Percentiles rank a stretch among this genome's conserved stretches.
These are phyloP conservation scores for Cynopterus brachyotis DNA, from an alignment of 2,113 vertebrate species.

Conservation along the genomic window DNA sequence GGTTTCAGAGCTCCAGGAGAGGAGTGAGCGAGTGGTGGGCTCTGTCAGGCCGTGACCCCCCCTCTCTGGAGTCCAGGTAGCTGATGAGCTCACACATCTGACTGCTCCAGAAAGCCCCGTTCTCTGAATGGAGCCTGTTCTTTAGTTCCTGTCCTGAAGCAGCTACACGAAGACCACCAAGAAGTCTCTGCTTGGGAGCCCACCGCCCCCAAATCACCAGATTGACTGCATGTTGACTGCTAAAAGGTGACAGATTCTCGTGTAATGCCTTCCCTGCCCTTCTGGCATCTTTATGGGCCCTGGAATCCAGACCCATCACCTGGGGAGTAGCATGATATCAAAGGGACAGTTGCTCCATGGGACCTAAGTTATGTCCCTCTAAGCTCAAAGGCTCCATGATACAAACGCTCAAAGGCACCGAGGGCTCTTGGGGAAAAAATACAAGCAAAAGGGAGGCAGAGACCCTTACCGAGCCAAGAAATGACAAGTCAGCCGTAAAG, in stretches of 20 bases:
- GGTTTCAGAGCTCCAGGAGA: neutral
- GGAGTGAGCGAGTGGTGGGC: neutral
- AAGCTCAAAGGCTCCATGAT: neutral
- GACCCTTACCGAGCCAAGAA: slow-evolving; percentile 19
- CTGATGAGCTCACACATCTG: neutral
- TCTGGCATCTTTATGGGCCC: neutral
- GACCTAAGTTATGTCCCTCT: neutral
- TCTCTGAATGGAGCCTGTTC: neutral
- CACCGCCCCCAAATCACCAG: neutral
- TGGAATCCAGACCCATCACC: neutral
- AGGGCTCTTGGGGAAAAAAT: neutral
- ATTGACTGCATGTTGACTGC: neutral
- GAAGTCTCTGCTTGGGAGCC: neutral
- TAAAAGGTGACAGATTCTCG: neutral
- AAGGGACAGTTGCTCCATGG: neutral
- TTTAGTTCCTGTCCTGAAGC: neutral
- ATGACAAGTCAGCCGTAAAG: slow-evolving; percentile 77
- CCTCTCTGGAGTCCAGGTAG: neutral
- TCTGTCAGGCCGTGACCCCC: neutral
- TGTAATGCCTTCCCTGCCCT: neutral
- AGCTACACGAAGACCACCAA: neutral
- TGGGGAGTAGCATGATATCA: neutral
- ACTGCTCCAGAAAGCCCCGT: neutral
- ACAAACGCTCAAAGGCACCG: neutral
- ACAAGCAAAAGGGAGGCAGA: neutral